Conservation (phyloP, 2,113 vertebrate species). For the Petrocephalus microphthalmus region DNA sequence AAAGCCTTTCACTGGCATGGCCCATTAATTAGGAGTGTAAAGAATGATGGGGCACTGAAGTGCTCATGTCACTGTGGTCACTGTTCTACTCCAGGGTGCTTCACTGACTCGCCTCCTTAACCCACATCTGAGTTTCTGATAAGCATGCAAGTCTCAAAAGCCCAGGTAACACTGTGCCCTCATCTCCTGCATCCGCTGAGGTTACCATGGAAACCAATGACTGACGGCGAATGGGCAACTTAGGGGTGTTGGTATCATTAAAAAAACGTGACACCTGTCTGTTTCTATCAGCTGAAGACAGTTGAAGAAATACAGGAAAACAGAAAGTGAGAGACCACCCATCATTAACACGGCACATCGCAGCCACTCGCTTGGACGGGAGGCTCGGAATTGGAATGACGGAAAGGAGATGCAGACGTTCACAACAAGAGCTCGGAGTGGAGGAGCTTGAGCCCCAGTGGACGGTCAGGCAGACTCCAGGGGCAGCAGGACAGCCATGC, state of each 20-base stretch:
- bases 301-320: neutral
- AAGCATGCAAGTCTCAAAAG: neutral
- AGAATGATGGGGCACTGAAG: neutral
- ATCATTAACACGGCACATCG: neutral
- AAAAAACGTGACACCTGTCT: conserved; percentile 32
- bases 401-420: neutral
- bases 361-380: neutral
- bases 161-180: conserved; percentile 5
- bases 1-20: neutral
- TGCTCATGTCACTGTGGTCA: neutral
- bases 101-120: neutral
- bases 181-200: conserved; percentile 23
- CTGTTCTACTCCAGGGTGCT: neutral
- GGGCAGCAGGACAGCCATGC: neutral
- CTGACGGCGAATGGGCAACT: conserved; percentile 33
- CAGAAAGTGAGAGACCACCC: neutral
- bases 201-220: conserved; percentile 37
- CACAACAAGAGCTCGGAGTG: neutral
- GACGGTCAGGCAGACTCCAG: neutral
- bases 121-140: conserved; percentile 31
- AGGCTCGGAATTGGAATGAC: neutral
- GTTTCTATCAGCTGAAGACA: conserved; percentile 28
- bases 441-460: neutral
- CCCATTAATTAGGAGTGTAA: neutral
- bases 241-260: conserved; percentile 24